Conservation (phyloP, 2,113 vertebrate species). For the Pelmatolapia mariae region DNA sequence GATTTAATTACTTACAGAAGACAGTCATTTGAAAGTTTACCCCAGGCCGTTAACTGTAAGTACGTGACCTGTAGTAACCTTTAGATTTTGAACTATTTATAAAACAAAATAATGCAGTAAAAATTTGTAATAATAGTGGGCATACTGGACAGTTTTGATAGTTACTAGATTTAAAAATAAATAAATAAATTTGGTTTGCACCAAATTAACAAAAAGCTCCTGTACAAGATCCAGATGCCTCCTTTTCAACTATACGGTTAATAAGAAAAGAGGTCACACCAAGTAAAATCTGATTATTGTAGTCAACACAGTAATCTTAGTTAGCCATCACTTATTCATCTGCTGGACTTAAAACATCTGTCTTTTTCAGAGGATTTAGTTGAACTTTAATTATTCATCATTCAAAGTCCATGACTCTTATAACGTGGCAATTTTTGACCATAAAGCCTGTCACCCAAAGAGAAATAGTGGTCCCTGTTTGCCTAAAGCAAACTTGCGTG, state of each 20-base stretch:
- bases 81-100: background rate
- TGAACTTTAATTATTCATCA: background rate
- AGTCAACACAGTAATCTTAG: background rate
- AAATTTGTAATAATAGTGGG: background rate
- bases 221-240: background rate
- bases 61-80: background rate
- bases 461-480: background rate
- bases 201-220: background rate
- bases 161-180: background rate
- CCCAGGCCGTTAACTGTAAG: background rate
- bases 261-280: background rate
- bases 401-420: background rate
- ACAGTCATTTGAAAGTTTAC: background rate
- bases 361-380: background rate
- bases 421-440: background rate
- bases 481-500: background rate
- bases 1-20: background rate
- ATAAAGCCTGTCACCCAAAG: background rate
- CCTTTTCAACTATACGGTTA: background rate
- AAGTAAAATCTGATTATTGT: background rate
- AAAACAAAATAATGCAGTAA: background rate
- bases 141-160: background rate
- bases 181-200: no score
- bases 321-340: background rate
- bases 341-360: background rate